phyloP scores from a whole-genome alignment of 2,888 invertebrate genomes.

The Cremastinae sp. region DNA sequence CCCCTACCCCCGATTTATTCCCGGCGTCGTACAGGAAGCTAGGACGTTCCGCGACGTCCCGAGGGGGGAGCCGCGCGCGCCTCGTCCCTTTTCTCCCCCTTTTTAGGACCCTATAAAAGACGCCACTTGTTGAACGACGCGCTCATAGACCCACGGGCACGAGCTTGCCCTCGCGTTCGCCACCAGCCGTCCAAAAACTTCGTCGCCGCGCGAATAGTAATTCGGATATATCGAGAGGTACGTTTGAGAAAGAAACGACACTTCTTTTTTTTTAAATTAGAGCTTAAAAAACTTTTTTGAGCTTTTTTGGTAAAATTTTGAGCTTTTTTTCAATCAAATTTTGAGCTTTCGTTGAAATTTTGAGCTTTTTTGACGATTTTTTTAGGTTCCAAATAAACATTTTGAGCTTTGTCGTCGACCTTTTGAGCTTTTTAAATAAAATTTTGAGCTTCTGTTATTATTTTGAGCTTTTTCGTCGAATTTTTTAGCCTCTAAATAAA shows the following conservation, averaged over 20 bases:
- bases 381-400: too few relatives aligned
- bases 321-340: background rate
- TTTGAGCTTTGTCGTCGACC: too few relatives aligned
- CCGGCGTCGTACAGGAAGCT: constrained; percentile 59
- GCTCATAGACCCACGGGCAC: constrained; percentile 71
- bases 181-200: constrained; percentile 55
- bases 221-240: constrained; percentile 40
- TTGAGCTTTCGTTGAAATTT: background rate
- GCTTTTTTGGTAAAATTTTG: background rate
- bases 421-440: too few relatives aligned
- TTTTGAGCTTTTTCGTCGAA: background rate
- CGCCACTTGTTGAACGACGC: constrained; percentile 79
- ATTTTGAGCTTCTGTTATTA: too few relatives aligned
- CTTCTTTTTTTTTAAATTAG: too few relatives aligned
- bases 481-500: too few relatives aligned
- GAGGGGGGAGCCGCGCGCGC: constrained; percentile 70
- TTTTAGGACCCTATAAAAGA: constrained; percentile 75
- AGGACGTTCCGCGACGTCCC: constrained; percentile 38
- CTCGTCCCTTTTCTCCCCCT: constrained; percentile 49
- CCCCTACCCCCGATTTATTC: background rate
- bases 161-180: constrained; percentile 67
- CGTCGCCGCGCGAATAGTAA: background rate
- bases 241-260: too few relatives aligned
- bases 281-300: constrained; percentile 5
- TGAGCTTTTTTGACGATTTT: background rate